Conservation (phyloP, 92 coral and sea anemone genomes). For the Umimayanthus kanabou region DNA sequence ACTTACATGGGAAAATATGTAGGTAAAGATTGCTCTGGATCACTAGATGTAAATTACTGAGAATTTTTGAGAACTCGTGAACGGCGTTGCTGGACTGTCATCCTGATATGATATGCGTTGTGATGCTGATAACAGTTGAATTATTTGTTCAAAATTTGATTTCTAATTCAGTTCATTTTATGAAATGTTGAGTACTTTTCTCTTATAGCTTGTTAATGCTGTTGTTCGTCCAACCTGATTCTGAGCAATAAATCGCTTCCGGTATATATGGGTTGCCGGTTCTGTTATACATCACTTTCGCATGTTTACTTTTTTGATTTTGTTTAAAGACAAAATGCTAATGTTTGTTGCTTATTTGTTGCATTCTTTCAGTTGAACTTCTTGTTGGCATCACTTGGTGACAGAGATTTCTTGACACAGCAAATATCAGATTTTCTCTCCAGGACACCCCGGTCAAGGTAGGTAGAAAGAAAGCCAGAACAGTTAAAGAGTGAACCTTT, state of each 20-base stretch:
- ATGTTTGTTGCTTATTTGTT: constrained; percentile 7
- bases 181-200: background rate
- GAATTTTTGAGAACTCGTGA: too few species aligned
- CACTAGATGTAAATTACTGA: too few species aligned
- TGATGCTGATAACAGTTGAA: background rate
- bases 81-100: too few species aligned
- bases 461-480: constrained; percentile 5
- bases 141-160: background rate
- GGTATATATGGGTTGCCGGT: background rate
- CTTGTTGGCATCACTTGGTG: constrained; percentile 89
- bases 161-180: background rate
- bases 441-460: constrained; percentile 92
- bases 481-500: too few species aligned
- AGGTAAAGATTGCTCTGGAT: too few species aligned
- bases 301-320: too few species aligned
- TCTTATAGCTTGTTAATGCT: background rate
- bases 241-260: background rate
- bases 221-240: background rate
- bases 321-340: too few species aligned
- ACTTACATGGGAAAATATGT: too few species aligned
- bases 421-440: constrained; percentile 97
- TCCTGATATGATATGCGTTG: too few species aligned
- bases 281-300: background rate
- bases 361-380: constrained; percentile 71
- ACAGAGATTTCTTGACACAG: constrained; percentile 82